phyloP scores from a whole-genome alignment of 2,797 vertebrate species.

The Tadarida brasiliensis region DNA sequence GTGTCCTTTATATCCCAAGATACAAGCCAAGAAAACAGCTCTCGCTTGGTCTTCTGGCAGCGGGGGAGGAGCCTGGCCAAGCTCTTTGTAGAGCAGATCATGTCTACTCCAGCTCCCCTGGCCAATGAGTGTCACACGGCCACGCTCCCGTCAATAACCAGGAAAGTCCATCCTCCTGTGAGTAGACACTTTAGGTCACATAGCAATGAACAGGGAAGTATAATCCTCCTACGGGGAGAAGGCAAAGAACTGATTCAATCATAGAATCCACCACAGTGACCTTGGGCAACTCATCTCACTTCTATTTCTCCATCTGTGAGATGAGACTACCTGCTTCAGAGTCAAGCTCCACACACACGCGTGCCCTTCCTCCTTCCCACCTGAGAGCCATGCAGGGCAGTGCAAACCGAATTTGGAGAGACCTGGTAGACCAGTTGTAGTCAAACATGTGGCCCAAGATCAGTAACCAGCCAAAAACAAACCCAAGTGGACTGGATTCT shows the following conservation, averaged over 20 bases:
- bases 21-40: not conserved
- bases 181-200: not conserved
- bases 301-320: slow-evolving; percentile 13
- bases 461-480: not conserved
- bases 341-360: not conserved
- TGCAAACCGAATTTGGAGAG: slow-evolving; percentile 30
- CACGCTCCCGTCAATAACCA: not conserved
- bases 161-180: not conserved
- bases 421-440: not conserved
- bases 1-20: not conserved
- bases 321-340: not conserved
- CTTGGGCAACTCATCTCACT: not conserved
- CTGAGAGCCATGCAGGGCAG: slow-evolving; percentile 8
- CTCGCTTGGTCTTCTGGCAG: not conserved
- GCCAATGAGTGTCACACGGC: not conserved
- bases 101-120: not conserved
- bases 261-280: not conserved
- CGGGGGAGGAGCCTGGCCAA: not conserved
- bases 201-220: not conserved
- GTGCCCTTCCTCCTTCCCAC: not conserved
- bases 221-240: not conserved
- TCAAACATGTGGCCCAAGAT: not conserved
- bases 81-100: no score
- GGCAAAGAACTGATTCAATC: not conserved
- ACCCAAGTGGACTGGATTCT: not conserved